phyloP scores from a whole-genome alignment of 2,888 invertebrate genomes.

The Drosophila yooni region DNA sequence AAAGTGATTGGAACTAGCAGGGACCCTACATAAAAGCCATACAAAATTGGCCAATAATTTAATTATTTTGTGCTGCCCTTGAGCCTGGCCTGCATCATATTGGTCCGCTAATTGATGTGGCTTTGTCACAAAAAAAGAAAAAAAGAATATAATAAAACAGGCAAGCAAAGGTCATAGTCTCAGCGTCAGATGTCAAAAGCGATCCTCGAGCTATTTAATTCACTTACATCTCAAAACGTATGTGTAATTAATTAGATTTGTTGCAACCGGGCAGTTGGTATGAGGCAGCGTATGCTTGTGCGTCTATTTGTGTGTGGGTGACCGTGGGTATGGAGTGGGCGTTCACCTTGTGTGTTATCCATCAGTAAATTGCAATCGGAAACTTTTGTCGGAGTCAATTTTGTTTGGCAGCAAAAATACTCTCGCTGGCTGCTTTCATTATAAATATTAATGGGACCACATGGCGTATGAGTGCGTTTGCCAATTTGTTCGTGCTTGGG shows the following conservation, averaged over 20 bases:
- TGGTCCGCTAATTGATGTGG: constrained; percentile 41
- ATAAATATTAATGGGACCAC: constrained; percentile 43
- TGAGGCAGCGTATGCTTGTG: not conserved
- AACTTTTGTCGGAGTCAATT: constrained; percentile 51
- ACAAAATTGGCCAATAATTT: constrained; percentile 48
- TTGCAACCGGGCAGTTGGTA: constrained; percentile 3
- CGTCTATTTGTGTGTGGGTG: not conserved
- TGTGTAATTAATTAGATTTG: constrained; percentile 27
- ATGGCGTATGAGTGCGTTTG: constrained; percentile 41
- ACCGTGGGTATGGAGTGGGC: not conserved
- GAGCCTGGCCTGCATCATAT: constrained; percentile 12
- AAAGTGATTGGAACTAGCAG: not conserved
- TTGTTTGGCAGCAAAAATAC: constrained; percentile 23
- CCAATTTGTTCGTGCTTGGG: not conserved
- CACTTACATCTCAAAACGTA: constrained; percentile 23
- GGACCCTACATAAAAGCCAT: constrained; percentile 35
- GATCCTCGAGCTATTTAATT: constrained; percentile 15
- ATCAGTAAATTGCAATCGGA: constrained; percentile 46
- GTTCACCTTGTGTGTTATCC: constrained; percentile 5
- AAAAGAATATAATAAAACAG: not conserved
- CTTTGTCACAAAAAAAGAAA: constrained; percentile 16
- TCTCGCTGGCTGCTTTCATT: constrained; percentile 12
- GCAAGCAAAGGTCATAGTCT: constrained; percentile 16
- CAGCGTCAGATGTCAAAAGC: constrained; percentile 1
- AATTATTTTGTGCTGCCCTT: constrained; percentile 52